Evolutionary conservation across 2,113 vertebrate genomes (phyloP).

Genomic region (Dasyornis broadbenti): DNA sequence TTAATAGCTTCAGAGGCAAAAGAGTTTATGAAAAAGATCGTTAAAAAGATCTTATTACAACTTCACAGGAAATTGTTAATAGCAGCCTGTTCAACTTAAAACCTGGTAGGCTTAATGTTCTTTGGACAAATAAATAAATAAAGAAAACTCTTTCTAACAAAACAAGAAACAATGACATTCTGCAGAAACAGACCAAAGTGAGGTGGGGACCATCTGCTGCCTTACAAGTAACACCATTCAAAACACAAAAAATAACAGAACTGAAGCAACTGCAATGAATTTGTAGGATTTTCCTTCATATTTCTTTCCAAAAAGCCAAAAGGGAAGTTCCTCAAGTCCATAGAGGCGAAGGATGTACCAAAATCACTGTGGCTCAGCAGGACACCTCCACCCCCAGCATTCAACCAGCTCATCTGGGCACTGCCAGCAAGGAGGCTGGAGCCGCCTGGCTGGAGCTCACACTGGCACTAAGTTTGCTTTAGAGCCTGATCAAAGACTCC

Average conservation of each 20-base stretch:
- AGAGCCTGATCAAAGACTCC: not conserved
- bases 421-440: not conserved
- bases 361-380: not conserved
- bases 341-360: not conserved
- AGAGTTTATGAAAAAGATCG: not conserved
- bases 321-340: not conserved
- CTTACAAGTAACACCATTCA: not conserved
- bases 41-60: not conserved
- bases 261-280: not conserved
- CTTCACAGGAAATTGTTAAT: not conserved
- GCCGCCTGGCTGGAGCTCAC: not conserved
- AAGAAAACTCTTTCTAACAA: not conserved
- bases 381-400: not conserved
- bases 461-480: rapidly evolving
- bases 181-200: not conserved
- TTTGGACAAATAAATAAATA: not conserved
- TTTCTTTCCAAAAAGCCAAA: not conserved
- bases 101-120: not conserved
- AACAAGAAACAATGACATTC: not conserved
- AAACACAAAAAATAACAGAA: not conserved
- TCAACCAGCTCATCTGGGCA: not conserved
- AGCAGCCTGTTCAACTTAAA: not conserved
- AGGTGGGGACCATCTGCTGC: not conserved
- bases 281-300: not conserved
- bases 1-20: not conserved